Evolutionary conservation across 2,888 invertebrate species (phyloP), one percentile per base, ranked within the genome.

Genomic region (Empis stercorea): DNA sequence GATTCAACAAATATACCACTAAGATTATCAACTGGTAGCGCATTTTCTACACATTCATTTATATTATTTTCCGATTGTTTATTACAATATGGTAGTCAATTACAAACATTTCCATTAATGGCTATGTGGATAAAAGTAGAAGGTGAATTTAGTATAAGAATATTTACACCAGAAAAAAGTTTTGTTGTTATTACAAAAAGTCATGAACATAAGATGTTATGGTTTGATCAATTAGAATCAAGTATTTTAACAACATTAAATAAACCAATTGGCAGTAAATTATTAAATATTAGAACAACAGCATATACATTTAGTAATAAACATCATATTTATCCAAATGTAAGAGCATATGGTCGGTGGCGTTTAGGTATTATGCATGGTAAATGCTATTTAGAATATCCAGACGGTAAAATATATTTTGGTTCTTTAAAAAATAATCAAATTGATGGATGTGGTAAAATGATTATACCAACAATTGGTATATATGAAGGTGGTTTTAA

Each of bases 331-430:
- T 87, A 79, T 59, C 83, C 86, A 62, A 84, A 84, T 55, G 85
- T 87, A 0, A 81, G 78, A 53, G 92, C 89, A 57, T 76, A 73
- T 45, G 93, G 87, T 0, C 74, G 81, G 48, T 93, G 92, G 92
- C 59, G 61, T 4, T 81, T 81, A 60, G 89, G 87, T 0, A 83
- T 87, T 61, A 74, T 89, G 59, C 87, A 92, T 63, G 93, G 92
- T 0, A 74, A 75, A 61, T 91, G 92, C 5, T 83, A 82, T 63
- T 65, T 92, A 49, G 81, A 81, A 59, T 93, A 87, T 84, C 73
- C 77, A 1, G 87, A 89, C 68, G 87, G 87, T 1, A 80, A 80
- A 58, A 71, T 76, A 46, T 92, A 87, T 58, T 76, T 76, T n/a
- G 93, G 93, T 0, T 81, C 85, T 57, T 84, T 92, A 64, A 77